A percentile compares a stretch with the other conserved stretches of the same genome.
Conservation (phyloP, 2,888 invertebrate genomes). For the Eristalis pertinax region DNA sequence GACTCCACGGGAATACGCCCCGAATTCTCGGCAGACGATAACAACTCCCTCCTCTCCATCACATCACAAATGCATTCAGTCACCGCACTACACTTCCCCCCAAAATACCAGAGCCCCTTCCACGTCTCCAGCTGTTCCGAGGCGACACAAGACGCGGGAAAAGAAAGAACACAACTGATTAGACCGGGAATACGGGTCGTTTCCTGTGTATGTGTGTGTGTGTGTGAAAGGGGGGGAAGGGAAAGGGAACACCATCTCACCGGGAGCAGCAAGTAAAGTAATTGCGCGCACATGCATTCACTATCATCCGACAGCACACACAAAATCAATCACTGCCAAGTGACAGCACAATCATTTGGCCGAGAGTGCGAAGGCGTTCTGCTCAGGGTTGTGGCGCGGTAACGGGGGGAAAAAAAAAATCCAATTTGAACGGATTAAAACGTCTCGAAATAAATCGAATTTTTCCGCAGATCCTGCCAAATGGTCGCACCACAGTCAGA, state of each 20-base stretch:
- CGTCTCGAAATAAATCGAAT: slow-evolving; percentile 60
- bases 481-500: slow-evolving; percentile 6
- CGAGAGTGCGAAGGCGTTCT: slow-evolving; percentile 21
- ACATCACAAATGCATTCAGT: slow-evolving; percentile 30
- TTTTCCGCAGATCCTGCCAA: slow-evolving; percentile 48
- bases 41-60: slow-evolving; percentile 8
- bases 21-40: slow-evolving; percentile 17
- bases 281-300: slow-evolving; percentile 31
- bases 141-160: background rate
- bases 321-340: slow-evolving; percentile 68
- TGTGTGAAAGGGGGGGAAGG: background rate
- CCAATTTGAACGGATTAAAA: slow-evolving; percentile 70
- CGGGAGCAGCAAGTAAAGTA: slow-evolving; percentile 21
- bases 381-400: background rate
- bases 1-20: slow-evolving; percentile 21
- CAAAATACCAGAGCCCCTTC: background rate
- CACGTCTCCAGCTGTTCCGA: slow-evolving; percentile 4
- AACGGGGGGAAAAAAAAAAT: slow-evolving; percentile 22
- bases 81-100: background rate
- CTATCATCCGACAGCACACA: slow-evolving; percentile 14
- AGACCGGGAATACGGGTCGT: slow-evolving; percentile 54
- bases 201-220: slow-evolving; percentile 8
- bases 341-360: slow-evolving; percentile 36
- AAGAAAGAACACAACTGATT: slow-evolving; percentile 21
- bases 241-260: background rate